Evolutionary conservation across 2,888 invertebrate species (phyloP), one percentile per base, ranked within the genome.

Genomic region (Cataglyphis altisquamis): DNA sequence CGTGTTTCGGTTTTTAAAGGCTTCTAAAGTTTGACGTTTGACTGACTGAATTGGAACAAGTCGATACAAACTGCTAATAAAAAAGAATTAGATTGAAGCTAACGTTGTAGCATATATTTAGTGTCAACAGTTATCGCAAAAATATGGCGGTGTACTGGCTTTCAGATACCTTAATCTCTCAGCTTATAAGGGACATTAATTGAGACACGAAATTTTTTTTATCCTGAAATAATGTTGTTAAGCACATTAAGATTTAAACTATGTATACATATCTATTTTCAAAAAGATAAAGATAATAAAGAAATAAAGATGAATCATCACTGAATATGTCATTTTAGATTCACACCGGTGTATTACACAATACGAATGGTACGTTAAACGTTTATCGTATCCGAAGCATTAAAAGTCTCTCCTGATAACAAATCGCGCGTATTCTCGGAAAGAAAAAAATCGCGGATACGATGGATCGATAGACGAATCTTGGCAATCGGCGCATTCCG

Each of bases 31-130:
- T 77, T 39, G 25, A 18, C 12, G 48, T 8, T 52, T 36, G 39
- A 8, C 39, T 36, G 52, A 8, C 25, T 12, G 9, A 15, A 1
- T 21, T 63, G 21, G 6, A 41, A 5, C 52, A 36, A 52, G 2
- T 70, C 68, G 15, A 52, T 68, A 9, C 21, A 68, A 3, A 52
- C 2, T n/a, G 18, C 12, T n/a, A 36, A 15, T 9, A 52, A n/a
- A 48, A 39, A 57, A 57, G 18, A 72, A 6, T 72, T 60, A 57
- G 10, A 12, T n/a, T 12, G 3, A 68, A 68, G n/a, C 12, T 68
- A 67, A 18, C 15, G 15, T 15, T 48, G 12, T 48, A n/a, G 45
- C 29, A 18, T 45, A n/a, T 48, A 8, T 70, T 68, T 0, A 10
- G 10, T 5, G 45, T 3, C 45, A 45, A 45, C 5, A 67, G 1